Percentiles rank a stretch among this genome's conserved stretches.
Evolutionary conservation across 2,113 vertebrate genomes (phyloP).

Genomic region (Bombycilla garrulus): DNA sequence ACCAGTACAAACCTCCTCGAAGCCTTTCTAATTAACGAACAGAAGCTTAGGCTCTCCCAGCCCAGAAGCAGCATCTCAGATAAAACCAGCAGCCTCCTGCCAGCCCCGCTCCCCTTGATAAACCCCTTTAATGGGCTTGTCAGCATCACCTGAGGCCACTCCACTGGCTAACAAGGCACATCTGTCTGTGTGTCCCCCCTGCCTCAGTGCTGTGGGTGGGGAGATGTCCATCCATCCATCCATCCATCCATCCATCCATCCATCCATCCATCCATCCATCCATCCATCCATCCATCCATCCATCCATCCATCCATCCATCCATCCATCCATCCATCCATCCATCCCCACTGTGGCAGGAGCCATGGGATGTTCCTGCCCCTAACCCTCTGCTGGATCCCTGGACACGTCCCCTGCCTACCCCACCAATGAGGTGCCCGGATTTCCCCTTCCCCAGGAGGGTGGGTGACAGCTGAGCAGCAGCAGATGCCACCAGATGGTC

Average conservation of each 20-base stretch:
- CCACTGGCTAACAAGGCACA: neutral
- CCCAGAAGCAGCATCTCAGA: slow-evolving; percentile 6
- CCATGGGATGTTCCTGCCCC: neutral
- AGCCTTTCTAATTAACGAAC: slow-evolving; percentile 36
- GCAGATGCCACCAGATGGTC: slow-evolving; percentile 53
- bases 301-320: neutral
- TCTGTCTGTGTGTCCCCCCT: neutral
- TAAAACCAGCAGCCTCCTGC: neutral
- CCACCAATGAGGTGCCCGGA: rapidly evolving
- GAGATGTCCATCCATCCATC: neutral
- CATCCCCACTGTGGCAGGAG: rapidly evolving
- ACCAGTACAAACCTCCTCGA: neutral
- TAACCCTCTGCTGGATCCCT: neutral
- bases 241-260: neutral
- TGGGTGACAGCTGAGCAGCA: neutral
- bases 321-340: neutral
- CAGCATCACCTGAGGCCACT: neutral
- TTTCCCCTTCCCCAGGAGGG: neutral
- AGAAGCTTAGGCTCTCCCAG: neutral
- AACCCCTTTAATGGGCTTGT: slow-evolving; percentile 31
- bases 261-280: neutral
- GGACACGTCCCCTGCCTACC: rapidly evolving
- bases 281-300: neutral
- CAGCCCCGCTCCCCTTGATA: neutral
- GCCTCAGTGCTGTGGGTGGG: neutral